A percentile compares a stretch with the other conserved stretches of the same genome.
These are phyloP conservation scores for Carassius carassius DNA, from an alignment of 2,113 vertebrate species.

Conservation along the genomic window DNA sequence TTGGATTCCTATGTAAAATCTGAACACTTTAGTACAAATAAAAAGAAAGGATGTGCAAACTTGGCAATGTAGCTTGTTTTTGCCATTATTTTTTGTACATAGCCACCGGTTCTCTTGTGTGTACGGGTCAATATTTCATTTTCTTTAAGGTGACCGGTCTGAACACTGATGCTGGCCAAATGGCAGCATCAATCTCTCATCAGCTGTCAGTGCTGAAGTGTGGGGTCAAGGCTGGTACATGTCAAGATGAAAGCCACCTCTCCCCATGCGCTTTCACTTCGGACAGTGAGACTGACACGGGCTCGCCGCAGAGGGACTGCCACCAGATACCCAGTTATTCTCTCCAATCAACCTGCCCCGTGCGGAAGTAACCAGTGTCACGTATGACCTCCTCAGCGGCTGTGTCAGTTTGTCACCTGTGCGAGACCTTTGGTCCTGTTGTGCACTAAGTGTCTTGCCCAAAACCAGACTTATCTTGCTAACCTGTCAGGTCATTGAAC, in stretches of 20 bases:
- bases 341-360: slow-evolving; percentile 65
- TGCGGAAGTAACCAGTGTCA: slow-evolving; percentile 62
- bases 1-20: background rate
- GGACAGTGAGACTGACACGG: slow-evolving; percentile 69
- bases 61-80: slow-evolving; percentile 47
- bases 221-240: slow-evolving; percentile 71
- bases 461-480: slow-evolving; percentile 71
- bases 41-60: background rate
- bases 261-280: slow-evolving; percentile 69
- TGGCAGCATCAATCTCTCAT: slow-evolving; percentile 75
- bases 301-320: slow-evolving; percentile 66
- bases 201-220: slow-evolving; percentile 73
- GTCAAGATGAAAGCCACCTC: slow-evolving; percentile 72
- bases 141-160: slow-evolving; percentile 61
- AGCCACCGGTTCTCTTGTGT: slow-evolving; percentile 58
- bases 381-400: slow-evolving; percentile 62
- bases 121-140: slow-evolving; percentile 61
- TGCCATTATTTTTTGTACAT: slow-evolving; percentile 47
- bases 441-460: slow-evolving; percentile 66
- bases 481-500: slow-evolving; percentile 74
- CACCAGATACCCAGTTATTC: slow-evolving; percentile 63
- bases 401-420: slow-evolving; percentile 71
- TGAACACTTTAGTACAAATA: background rate
- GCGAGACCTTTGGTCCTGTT: slow-evolving; percentile 68
- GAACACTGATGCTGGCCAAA: slow-evolving; percentile 66